Conservation (phyloP, 2,888 invertebrate species). For the Coecobrya sp. region DNA sequence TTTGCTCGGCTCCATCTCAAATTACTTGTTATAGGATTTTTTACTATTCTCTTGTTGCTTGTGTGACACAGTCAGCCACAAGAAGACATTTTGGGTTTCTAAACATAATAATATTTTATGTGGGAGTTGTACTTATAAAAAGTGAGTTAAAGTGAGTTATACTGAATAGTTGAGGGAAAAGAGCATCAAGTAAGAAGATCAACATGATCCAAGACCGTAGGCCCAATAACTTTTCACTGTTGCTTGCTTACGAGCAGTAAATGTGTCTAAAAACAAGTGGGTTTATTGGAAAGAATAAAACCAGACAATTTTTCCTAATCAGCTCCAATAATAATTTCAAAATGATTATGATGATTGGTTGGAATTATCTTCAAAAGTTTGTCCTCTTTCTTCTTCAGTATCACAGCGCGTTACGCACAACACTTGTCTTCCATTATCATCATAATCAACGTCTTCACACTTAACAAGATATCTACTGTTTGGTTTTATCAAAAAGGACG, state of each 20-base stretch:
- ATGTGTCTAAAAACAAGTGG: background rate
- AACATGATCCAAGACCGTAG: background rate
- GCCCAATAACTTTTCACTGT: background rate
- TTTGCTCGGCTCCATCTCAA: conserved; percentile 12
- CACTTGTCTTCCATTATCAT: conserved; percentile 1
- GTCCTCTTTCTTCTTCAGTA: background rate
- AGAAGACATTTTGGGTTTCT: background rate
- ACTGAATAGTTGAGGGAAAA: background rate
- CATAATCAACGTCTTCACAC: background rate
- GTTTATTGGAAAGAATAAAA: conserved; percentile 12
- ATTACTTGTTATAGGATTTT: conserved; percentile 34
- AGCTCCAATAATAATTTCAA: background rate
- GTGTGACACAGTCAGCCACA: conserved; percentile 11
- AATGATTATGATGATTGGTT: background rate
- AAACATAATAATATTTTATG: conserved; percentile 3
- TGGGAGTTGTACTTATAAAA: background rate
- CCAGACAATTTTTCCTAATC: background rate
- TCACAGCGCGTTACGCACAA: background rate
- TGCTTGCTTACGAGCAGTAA: background rate
- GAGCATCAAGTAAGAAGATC: background rate
- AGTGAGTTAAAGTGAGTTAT: background rate
- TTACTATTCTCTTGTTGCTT: background rate
- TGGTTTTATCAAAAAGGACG: background rate
- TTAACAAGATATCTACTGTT: background rate
- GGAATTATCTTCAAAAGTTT: background rate